Percentiles rank a stretch among this genome's conserved stretches.
These are phyloP conservation scores for Melieria picta DNA, from an alignment of 2,888 invertebrate species.

Conservation along the genomic window DNA sequence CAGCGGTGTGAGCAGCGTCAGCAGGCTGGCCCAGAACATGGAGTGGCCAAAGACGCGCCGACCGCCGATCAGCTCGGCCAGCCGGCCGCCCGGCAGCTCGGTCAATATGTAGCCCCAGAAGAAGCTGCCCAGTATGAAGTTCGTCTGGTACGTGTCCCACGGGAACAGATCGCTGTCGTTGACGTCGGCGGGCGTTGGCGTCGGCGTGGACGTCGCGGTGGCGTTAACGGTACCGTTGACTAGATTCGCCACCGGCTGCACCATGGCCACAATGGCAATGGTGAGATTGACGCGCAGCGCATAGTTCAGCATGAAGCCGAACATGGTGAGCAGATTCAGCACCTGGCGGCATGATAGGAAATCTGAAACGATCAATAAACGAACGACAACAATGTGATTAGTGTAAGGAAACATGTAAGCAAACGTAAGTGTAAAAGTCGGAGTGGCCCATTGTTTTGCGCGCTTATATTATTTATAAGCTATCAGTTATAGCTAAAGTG, in stretches of 20 bases:
- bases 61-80: constrained; percentile 86
- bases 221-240: constrained; percentile 33
- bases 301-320: constrained; percentile 92
- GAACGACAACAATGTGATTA: no score
- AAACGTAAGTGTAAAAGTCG: no score
- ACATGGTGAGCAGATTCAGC: constrained; percentile 83
- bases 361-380: constrained; percentile 68
- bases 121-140: constrained; percentile 85
- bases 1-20: constrained; percentile 83
- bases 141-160: constrained; percentile 84
- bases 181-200: constrained; percentile 36
- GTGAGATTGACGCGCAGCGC: constrained; percentile 87
- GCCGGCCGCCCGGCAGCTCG: constrained; percentile 86
- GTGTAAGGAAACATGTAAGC: no score
- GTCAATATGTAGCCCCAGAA: constrained; percentile 93
- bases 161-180: constrained; percentile 69
- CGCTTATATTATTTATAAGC: no score
- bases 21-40: constrained; percentile 80
- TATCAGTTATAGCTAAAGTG: no score
- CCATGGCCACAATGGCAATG: constrained; percentile 88
- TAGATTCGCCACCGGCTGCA: constrained; percentile 57
- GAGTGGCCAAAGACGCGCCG: constrained; percentile 87
- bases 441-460: no score
- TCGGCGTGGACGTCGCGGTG: constrained; percentile 19
- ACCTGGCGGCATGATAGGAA: constrained; percentile 82